phyloP scores from a whole-genome alignment of 1,140 invertebrate species.

The Apis florea region DNA sequence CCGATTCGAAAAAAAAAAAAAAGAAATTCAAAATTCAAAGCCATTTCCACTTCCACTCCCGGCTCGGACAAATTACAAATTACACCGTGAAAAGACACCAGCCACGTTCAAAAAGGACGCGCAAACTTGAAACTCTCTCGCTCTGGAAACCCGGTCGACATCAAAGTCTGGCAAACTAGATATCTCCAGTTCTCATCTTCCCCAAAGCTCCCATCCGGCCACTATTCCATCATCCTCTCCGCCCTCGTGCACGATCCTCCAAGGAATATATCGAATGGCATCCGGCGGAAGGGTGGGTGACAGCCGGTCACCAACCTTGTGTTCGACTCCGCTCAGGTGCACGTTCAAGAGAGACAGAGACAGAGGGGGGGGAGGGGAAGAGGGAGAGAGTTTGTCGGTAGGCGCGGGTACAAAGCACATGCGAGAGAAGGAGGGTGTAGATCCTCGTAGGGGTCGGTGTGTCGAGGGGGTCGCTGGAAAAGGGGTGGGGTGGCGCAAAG shows the following conservation, averaged over 20 bases:
- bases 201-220: too few species aligned
- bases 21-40: too few species aligned
- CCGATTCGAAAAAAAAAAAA: too few species aligned
- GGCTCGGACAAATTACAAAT: too few species aligned
- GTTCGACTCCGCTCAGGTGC: constrained; percentile 50
- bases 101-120: too few species aligned
- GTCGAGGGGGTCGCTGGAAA: constrained; percentile 41
- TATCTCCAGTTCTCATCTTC: too few species aligned
- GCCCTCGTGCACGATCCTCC: background rate
- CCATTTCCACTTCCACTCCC: too few species aligned
- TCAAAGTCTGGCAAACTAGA: too few species aligned
- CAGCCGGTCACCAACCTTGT: constrained; percentile 63
- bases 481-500: constrained; percentile 66
- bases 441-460: constrained; percentile 26
- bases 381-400: background rate
- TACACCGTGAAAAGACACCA: too few species aligned
- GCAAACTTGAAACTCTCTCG: too few species aligned
- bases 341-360: constrained; percentile 18
- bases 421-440: constrained; percentile 26
- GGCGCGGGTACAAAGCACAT: constrained; percentile 45
- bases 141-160: too few species aligned
- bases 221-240: background rate
- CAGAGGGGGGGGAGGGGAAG: background rate
- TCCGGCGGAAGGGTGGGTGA: background rate
- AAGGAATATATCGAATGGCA: constrained; percentile 43